These are phyloP conservation scores for Setophaga petechia DNA, from an alignment of 2,113 vertebrate species.

Conservation along the genomic window DNA sequence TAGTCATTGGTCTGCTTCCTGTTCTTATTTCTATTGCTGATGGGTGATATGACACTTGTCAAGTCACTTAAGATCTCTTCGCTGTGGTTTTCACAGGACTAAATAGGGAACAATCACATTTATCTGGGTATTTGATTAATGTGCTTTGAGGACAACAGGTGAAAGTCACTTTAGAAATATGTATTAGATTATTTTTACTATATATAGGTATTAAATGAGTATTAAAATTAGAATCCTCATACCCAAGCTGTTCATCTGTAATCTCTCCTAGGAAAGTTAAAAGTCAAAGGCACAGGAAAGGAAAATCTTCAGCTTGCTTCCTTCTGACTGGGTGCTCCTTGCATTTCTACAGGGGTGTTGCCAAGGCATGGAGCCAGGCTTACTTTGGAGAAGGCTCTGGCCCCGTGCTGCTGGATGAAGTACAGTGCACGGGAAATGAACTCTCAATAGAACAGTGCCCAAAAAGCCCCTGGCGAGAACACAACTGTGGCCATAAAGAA, in stretches of 20 bases:
- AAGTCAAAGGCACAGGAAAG: neutral
- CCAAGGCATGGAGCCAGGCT: constrained; percentile 86
- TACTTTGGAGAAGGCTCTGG: constrained; percentile 88
- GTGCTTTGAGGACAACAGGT: neutral
- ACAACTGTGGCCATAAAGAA: constrained; percentile 94
- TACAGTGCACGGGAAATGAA: constrained; percentile 92
- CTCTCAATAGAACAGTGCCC: constrained; percentile 92
- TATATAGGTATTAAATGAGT: neutral
- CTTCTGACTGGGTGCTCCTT: neutral
- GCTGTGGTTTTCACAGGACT: neutral
- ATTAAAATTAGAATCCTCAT: neutral
- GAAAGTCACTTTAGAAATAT: neutral
- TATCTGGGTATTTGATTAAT: neutral
- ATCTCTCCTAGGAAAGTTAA: neutral
- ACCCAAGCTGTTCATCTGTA: neutral
- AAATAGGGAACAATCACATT: neutral
- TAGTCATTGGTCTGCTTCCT: neutral
- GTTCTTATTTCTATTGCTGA: neutral
- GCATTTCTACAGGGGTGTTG: constrained; percentile 79
- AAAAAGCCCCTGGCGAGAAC: constrained; percentile 88
- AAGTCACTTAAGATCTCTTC: neutral
- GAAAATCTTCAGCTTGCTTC: neutral
- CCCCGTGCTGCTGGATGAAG: constrained; percentile 88
- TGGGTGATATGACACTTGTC: neutral
- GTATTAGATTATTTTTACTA: neutral